Evolutionary conservation across 2,113 vertebrate species (phyloP).

Genomic region (Xiphorhynchus elegans): DNA sequence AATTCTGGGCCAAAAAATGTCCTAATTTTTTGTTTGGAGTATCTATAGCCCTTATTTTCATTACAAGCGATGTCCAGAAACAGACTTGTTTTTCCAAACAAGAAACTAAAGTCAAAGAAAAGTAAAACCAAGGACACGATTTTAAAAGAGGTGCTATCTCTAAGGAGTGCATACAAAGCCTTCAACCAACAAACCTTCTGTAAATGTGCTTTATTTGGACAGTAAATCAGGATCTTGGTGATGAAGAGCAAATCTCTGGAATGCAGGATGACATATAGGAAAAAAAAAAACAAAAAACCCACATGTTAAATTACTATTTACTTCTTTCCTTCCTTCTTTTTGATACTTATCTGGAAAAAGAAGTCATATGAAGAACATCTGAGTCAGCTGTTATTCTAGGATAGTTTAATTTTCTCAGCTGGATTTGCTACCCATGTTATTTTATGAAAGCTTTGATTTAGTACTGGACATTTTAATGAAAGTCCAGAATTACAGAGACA

Average conservation of each 20-base stretch:
- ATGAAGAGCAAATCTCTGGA: neutral
- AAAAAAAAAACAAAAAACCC: fast-evolving
- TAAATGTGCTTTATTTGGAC: neutral
- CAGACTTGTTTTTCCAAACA: neutral
- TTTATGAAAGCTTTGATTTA: neutral
- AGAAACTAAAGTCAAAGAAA: neutral
- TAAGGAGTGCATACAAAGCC: neutral
- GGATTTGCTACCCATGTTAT: neutral
- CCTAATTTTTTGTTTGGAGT: neutral
- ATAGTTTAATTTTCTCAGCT: neutral
- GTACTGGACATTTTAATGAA: neutral
- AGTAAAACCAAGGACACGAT: neutral
- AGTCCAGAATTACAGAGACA: neutral
- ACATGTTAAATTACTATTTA: neutral
- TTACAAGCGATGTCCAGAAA: neutral
- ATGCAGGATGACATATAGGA: neutral
- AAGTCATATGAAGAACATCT: neutral
- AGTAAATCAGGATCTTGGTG: neutral
- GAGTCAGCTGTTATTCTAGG: neutral
- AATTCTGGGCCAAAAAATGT: neutral
- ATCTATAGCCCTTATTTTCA: neutral
- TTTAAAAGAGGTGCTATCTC: neutral
- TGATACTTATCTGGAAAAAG: neutral
- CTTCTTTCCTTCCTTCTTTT: neutral
- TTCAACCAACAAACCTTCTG: neutral